Evolutionary conservation across 2,888 invertebrate species (phyloP).

Genomic region (Pristionchus arcanus): DNA sequence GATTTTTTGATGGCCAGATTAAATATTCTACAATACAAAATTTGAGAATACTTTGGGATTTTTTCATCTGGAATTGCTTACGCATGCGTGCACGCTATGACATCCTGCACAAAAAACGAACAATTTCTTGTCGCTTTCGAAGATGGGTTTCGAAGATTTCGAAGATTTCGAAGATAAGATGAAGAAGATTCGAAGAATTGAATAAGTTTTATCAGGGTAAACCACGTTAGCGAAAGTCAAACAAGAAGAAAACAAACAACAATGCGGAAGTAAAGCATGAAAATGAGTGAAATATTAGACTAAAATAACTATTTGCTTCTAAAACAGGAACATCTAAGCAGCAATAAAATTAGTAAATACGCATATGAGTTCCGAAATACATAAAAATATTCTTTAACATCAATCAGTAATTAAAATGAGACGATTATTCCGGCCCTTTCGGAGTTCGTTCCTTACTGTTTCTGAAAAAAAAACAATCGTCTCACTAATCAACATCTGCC

Average conservation of each 20-base stretch:
- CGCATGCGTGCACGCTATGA: too few species aligned
- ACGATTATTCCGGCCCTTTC: not conserved
- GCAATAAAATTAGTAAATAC: not conserved
- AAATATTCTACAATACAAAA: too few species aligned
- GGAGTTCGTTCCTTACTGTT: constrained; percentile 35
- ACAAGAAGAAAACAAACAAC: constrained; percentile 13
- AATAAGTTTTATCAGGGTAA: not conserved
- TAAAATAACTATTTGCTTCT: not conserved
- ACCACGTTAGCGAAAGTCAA: not conserved
- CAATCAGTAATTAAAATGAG: not conserved
- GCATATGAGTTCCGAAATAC: not conserved
- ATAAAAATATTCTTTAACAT: not conserved
- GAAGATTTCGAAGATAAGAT: too few species aligned
- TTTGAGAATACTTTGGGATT: too few species aligned
- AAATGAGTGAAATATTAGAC: not conserved
- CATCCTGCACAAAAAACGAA: too few species aligned
- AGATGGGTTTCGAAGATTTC: too few species aligned
- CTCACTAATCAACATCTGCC: not conserved
- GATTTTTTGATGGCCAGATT: too few species aligned
- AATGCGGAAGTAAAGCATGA: not conserved
- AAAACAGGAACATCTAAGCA: not conserved
- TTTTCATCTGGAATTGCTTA: too few species aligned
- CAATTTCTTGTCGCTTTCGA: not conserved
- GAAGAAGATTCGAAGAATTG: too few species aligned
- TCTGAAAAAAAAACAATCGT: not conserved